A percentile compares a stretch with the other conserved stretches of the same genome.
phyloP scores from a whole-genome alignment of 2,797 vertebrate genomes.

The Setipinna tenuifilis region DNA sequence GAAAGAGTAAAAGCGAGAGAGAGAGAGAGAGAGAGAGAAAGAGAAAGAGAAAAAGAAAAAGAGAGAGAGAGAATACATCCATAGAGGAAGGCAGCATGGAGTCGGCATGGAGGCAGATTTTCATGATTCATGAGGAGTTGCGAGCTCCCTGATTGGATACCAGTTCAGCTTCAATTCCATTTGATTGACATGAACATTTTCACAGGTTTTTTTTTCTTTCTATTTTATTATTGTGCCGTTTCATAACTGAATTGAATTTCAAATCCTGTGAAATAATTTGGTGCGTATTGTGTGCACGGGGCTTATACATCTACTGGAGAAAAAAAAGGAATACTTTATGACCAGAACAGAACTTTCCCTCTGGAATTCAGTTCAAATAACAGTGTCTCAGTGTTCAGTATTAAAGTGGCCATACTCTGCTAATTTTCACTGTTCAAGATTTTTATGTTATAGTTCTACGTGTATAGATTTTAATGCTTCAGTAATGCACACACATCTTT shows the following conservation, averaged over 20 bases:
- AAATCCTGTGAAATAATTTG: constrained; percentile 6
- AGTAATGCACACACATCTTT: too few relatives aligned
- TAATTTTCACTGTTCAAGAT: too few relatives aligned
- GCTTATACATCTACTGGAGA: neutral
- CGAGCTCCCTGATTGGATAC: constrained; percentile 23
- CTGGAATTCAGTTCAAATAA: neutral
- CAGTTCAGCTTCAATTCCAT: constrained; percentile 38
- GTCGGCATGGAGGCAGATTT: constrained; percentile 25
- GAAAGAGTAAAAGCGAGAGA: neutral
- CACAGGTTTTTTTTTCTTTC: constrained; percentile 48
- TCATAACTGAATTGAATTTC: constrained; percentile 49
- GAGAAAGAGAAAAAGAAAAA: neutral
- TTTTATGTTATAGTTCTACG: too few relatives aligned
- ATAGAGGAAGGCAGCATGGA: neutral
- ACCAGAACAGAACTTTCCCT: neutral
- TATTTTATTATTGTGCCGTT: constrained; percentile 62
- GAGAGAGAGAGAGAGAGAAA: neutral
- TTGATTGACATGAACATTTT: constrained; percentile 57
- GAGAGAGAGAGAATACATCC: too few relatives aligned
- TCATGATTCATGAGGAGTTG: constrained; percentile 58
- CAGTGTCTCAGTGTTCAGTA: neutral
- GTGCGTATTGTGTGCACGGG: neutral
- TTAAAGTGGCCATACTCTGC: neutral
- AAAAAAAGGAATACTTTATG: neutral
- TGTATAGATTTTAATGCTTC: too few relatives aligned